phyloP scores from a whole-genome alignment of 1,140 invertebrate genomes.

The Periplaneta americana region DNA sequence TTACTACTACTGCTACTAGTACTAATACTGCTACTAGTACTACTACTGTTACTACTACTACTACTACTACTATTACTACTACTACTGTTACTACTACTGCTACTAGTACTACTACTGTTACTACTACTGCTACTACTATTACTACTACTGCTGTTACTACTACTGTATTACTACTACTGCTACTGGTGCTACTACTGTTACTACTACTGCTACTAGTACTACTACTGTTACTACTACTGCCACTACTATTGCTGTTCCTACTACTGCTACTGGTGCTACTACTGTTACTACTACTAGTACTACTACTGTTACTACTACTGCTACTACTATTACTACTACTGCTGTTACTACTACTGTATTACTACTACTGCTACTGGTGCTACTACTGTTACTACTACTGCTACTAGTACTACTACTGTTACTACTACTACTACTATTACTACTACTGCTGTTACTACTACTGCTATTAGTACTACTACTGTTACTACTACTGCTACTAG shows the following conservation, averaged over 20 bases:
- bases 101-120: background rate
- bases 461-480: no score
- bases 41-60: no score
- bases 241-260: background rate
- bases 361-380: background rate
- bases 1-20: no score
- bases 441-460: no score
- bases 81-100: background rate
- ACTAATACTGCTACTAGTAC: no score
- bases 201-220: background rate
- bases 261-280: conserved; percentile 5
- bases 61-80: background rate
- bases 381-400: background rate
- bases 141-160: conserved; percentile 6
- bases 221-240: background rate
- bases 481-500: no score
- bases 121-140: background rate
- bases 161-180: no score
- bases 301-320: background rate
- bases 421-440: background rate
- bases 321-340: conserved; percentile 4
- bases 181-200: background rate
- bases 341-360: no score
- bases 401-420: background rate
- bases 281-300: background rate